These are phyloP conservation scores for Corythoichthys haematopterus DNA, from an alignment of 2,113 vertebrate genomes.

Conservation along the genomic window DNA sequence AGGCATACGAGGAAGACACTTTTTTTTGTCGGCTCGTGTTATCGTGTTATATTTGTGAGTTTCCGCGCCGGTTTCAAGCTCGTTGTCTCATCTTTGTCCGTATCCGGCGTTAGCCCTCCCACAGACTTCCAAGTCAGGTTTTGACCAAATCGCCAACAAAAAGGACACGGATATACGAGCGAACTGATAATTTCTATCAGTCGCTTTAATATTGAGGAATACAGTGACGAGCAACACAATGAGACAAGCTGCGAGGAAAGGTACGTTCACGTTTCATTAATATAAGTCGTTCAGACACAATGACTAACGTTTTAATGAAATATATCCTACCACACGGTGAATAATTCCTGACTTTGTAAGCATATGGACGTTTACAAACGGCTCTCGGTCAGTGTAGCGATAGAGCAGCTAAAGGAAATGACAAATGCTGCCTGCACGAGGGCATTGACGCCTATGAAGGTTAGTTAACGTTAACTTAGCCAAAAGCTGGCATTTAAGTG, in stretches of 20 bases:
- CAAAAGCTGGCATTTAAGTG: not conserved
- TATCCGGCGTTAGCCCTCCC: constrained; percentile 29
- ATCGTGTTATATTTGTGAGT: not conserved
- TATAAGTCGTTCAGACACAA: not conserved
- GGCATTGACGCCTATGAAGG: not conserved
- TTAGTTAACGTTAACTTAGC: not conserved
- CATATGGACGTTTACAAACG: not conserved
- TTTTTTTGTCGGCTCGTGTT: constrained; percentile 2
- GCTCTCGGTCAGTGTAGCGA: not conserved
- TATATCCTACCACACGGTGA: not conserved
- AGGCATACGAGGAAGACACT: constrained; percentile 7
- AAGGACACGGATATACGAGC: not conserved
- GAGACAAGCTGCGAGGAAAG: constrained; percentile 52
- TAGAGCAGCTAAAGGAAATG: constrained; percentile 3
- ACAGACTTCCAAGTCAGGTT: not conserved
- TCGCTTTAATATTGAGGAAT: constrained; percentile 24
- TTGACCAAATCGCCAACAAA: constrained; percentile 6
- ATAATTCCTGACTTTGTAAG: not conserved
- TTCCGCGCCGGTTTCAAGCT: constrained; percentile 15
- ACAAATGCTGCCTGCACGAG: not conserved
- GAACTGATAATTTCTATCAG: not conserved
- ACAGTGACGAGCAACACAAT: constrained; percentile 49
- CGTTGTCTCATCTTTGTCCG: constrained; percentile 50
- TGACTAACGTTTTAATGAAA: no score
- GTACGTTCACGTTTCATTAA: constrained; percentile 33